Evolutionary conservation across 2,888 invertebrate genomes (phyloP), one percentile per base, ranked within the genome.

Genomic region (Apocheima hispidaria): DNA sequence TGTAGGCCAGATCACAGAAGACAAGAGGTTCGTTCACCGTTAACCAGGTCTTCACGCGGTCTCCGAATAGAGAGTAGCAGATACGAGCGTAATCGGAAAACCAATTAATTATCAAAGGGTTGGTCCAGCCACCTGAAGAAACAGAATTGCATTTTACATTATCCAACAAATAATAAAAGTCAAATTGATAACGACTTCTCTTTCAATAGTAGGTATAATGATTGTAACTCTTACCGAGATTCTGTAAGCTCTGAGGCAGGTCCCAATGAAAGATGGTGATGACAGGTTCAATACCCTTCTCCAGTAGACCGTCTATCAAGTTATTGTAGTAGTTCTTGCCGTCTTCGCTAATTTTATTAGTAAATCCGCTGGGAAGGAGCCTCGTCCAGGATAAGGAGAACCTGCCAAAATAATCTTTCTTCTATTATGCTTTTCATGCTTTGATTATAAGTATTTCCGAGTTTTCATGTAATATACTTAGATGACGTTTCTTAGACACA

Each of bases 11-110:
- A n/a, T 85, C 82, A 65, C 93, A 92, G 21, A 89, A 70, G 1
- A 84, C 66, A 20, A 82, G 73, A 0, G 96, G 95, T 73, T 96
- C 96, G 78, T 96, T 96, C 55, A 96, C 90, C 0, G 96, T 96
- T 0, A 95, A 90, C 96, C 96, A 96, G 41, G 90, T 83, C 75
- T 91, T 93, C 1, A 95, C 94, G 35, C 94, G 89, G 70, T 94
- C 93, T 0, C 94, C 95, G 68, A 90, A 94, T 64, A 94, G 83
- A 2, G 87, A 83, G 72, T 91, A 93, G 4, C 92, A 79, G 0
- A 95, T 68, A 20, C 91, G 87, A 0, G 95, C 94, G 73, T 94
- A 95, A 67, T 94, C 94, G 36, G 83, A 89, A 70, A 94, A 95
- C 78, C 94, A 89, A 12, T 94, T 93, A 12, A 90, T 87, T 2